Evolutionary conservation across 2,888 invertebrate genomes (phyloP).

Genomic region (Drosophila diplacantha): DNA sequence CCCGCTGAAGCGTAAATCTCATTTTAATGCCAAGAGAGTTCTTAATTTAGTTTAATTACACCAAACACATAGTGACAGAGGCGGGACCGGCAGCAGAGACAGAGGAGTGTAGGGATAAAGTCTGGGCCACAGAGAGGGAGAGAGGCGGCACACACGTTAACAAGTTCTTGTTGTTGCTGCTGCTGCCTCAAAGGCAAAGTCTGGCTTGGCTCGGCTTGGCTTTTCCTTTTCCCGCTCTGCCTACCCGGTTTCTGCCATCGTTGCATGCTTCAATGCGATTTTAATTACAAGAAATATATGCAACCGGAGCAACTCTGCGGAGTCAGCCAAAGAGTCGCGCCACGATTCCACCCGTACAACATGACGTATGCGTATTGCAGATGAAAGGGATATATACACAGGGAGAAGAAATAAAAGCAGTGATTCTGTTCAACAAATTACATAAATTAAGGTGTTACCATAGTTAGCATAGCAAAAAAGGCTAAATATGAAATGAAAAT

Average conservation of each 20-base stretch:
- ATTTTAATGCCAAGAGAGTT: constrained; percentile 73
- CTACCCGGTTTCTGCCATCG: constrained; percentile 16
- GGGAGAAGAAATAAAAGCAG: not conserved
- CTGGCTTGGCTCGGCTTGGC: constrained; percentile 38
- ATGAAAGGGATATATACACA: constrained; percentile 24
- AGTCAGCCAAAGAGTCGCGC: constrained; percentile 57
- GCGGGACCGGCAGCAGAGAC: not conserved
- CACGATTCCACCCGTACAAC: constrained; percentile 41
- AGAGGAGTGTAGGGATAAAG: constrained; percentile 1
- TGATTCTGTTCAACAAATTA: not conserved
- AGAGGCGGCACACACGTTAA: constrained; percentile 49
- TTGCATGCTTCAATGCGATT: constrained; percentile 66
- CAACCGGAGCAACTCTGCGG: constrained; percentile 43
- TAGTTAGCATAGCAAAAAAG: not conserved
- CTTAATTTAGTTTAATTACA: constrained; percentile 72
- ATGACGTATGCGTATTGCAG: constrained; percentile 66
- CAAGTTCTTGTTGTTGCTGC: constrained; percentile 58
- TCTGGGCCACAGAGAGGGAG: constrained; percentile 3
- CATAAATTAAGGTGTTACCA: not conserved
- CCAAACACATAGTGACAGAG: constrained; percentile 53
- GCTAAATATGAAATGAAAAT: not conserved
- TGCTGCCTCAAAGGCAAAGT: constrained; percentile 65
- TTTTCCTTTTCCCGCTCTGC: not conserved
- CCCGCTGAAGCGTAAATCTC: constrained; percentile 71
- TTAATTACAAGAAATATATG: constrained; percentile 73